Percentiles rank a stretch among this genome's conserved stretches.
Conservation (phyloP, 2,113 vertebrate genomes). For the Lepus europaeus region DNA sequence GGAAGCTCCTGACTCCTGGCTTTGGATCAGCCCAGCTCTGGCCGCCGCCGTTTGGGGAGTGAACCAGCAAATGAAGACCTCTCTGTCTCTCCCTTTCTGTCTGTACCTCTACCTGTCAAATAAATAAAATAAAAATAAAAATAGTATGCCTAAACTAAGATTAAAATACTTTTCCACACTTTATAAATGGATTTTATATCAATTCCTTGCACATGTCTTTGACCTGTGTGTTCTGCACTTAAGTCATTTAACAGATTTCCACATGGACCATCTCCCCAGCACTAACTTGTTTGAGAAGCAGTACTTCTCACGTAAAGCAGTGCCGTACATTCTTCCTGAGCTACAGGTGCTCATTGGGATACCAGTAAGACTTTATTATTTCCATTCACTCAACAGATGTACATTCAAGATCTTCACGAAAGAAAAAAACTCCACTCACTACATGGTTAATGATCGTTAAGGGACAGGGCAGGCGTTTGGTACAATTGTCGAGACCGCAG, state of each 20-base stretch:
- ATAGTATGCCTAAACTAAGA: not conserved
- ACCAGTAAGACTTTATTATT: slow-evolving; percentile 4
- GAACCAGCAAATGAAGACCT: too few relatives aligned
- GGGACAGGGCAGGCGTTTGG: too few relatives aligned
- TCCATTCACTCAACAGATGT: not conserved
- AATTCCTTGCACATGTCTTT: not conserved
- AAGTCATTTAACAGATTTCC: slow-evolving; percentile 33
- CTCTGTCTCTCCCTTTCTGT: too few relatives aligned
- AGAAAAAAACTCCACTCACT: not conserved
- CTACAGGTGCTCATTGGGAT: not conserved
- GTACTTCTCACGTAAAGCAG: not conserved
- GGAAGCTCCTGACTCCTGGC: too few relatives aligned
- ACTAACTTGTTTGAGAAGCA: not conserved
- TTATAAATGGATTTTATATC: slow-evolving; percentile 26
- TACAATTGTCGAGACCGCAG: too few relatives aligned
- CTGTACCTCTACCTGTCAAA: too few relatives aligned
- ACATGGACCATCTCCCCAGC: not conserved
- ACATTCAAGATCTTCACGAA: not conserved
- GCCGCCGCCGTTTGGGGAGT: too few relatives aligned
- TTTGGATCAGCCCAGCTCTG: too few relatives aligned
- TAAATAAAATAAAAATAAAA: too few relatives aligned
- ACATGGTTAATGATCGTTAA: not conserved
- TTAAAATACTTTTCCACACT: slow-evolving; percentile 1
- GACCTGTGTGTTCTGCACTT: not conserved
- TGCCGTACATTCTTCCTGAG: not conserved